Evolutionary conservation across 2,113 vertebrate genomes (phyloP).

Genomic region (Gasterosteus nipponicus): DNA sequence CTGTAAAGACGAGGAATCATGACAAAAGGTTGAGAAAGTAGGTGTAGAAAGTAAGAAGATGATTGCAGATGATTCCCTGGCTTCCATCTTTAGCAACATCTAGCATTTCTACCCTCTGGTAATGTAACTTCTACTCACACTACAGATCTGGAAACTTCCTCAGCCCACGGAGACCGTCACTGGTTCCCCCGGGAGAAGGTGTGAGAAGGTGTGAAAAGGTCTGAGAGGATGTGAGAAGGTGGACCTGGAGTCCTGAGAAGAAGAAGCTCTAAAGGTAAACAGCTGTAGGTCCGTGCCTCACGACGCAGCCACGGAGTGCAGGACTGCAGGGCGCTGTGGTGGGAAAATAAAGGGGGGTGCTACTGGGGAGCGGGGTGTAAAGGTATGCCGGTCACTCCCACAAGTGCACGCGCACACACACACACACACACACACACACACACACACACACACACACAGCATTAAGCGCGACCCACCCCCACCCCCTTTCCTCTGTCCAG

Average conservation of each 20-base stretch:
- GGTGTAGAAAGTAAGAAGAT: slow-evolving; percentile 4
- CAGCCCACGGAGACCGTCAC: too few relatives aligned
- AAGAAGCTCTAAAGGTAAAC: slow-evolving; percentile 33
- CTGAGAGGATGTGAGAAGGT: not conserved
- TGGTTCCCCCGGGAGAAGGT: not conserved
- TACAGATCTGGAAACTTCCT: not conserved
- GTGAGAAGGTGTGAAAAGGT: slow-evolving; percentile 2
- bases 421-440: slow-evolving; percentile 34
- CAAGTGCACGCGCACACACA: slow-evolving; percentile 31
- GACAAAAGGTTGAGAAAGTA: not conserved
- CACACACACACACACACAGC: slow-evolving; percentile 30
- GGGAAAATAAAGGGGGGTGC: slow-evolving; percentile 42
- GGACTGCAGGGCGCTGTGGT: slow-evolving; percentile 44
- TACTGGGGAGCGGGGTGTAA: slow-evolving; percentile 59
- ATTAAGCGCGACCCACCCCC: slow-evolving; percentile 33
- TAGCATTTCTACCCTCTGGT: not conserved
- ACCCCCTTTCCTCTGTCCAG: slow-evolving; percentile 52
- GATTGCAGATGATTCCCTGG: not conserved
- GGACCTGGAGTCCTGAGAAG: not conserved
- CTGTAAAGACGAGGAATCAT: slow-evolving; percentile 6
- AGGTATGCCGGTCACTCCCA: slow-evolving; percentile 74
- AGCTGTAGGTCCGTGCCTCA: slow-evolving; percentile 55
- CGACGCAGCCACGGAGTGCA: slow-evolving; percentile 39
- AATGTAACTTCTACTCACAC: slow-evolving; percentile 2
- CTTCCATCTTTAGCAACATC: not conserved